Conservation (phyloP, 2,113 vertebrate species). For the Toxostoma redivivum region DNA sequence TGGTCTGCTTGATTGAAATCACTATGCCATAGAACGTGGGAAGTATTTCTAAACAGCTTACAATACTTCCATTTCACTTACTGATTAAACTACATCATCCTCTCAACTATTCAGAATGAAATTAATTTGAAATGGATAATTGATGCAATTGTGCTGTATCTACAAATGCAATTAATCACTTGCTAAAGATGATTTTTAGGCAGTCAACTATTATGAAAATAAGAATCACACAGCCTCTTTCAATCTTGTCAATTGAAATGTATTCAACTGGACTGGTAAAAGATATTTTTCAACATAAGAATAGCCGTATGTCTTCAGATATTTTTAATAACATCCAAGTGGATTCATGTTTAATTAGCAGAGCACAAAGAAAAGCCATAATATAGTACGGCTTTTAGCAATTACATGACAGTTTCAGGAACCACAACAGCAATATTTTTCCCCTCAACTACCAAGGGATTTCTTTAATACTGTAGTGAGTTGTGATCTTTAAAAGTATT, state of each 20-base stretch:
- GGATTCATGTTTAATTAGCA: constrained; percentile 38
- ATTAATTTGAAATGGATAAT: constrained; percentile 40
- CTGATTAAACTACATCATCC: constrained; percentile 36
- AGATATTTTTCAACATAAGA: neutral
- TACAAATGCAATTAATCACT: constrained; percentile 45
- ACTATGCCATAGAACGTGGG: neutral
- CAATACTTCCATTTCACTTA: constrained; percentile 35
- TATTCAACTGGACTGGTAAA: neutral
- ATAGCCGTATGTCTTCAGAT: neutral
- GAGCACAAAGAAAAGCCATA: constrained; percentile 11
- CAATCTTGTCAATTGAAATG: constrained; percentile 20
- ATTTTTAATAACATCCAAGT: constrained; percentile 24
- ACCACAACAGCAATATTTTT: neutral
- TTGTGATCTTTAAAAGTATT: neutral
- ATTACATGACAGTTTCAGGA: neutral
- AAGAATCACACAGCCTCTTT: constrained; percentile 12
- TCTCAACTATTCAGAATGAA: constrained; percentile 45
- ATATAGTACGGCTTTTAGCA: neutral
- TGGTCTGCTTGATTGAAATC: neutral
- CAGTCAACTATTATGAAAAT: constrained; percentile 23
- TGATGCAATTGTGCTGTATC: constrained; percentile 1
- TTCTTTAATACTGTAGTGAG: neutral
- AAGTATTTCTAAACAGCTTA: constrained; percentile 26
- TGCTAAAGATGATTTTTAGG: constrained; percentile 23
- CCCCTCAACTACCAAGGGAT: neutral